phyloP scores from a whole-genome alignment of 2,113 vertebrate species.

The Fulica atra region DNA sequence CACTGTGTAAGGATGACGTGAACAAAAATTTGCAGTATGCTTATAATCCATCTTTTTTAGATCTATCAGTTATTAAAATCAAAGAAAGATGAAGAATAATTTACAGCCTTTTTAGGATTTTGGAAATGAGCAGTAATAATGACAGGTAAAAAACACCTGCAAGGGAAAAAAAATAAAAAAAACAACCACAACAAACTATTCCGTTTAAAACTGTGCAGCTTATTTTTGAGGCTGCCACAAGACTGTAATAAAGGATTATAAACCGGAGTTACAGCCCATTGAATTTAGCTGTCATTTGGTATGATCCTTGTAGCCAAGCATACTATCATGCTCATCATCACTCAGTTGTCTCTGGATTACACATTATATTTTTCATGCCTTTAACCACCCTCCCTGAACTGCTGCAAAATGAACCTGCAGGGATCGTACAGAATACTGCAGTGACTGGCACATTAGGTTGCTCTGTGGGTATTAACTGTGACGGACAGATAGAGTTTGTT shows the following conservation, averaged over 20 bases:
- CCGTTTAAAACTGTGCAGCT: not conserved
- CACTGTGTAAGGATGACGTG: not conserved
- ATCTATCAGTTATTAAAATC: not conserved
- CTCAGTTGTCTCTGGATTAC: not conserved
- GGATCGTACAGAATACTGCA: not conserved
- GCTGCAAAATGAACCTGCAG: not conserved
- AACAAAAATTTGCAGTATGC: not conserved
- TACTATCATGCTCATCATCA: not conserved
- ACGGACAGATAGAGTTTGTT: not conserved
- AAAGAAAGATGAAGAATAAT: not conserved
- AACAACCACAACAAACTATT: not conserved
- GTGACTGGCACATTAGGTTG: slow-evolving; percentile 4
- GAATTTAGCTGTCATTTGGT: not conserved
- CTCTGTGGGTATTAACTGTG: not conserved
- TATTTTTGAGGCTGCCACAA: not conserved
- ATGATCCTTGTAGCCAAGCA: not conserved
- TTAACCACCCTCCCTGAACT: not conserved
- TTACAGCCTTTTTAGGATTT: not conserved
- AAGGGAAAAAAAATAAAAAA: not conserved
- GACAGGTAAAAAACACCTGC: not conserved
- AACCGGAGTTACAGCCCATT: not conserved
- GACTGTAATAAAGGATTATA: not conserved
- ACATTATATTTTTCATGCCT: slow-evolving; percentile 3
- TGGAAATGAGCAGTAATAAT: not conserved
- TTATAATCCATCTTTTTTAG: not conserved